These are phyloP conservation scores for Syngnathus scovelli DNA, from an alignment of 2,113 vertebrate species.

Conservation along the genomic window DNA sequence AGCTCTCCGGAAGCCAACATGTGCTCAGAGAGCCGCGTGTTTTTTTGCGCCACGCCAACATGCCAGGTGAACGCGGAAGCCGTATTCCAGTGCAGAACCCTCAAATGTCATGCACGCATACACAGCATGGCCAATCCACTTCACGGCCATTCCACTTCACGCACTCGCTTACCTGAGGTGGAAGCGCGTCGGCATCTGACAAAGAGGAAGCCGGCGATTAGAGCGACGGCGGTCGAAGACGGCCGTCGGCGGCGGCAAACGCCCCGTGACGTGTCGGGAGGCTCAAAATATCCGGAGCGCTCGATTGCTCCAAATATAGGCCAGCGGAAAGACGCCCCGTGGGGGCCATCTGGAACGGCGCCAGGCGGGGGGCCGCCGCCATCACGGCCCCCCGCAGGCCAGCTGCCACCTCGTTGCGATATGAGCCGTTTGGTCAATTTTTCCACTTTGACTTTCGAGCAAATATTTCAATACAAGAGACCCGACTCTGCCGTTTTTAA, in stretches of 20 bases:
- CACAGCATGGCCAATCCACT: too few species aligned
- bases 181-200: background rate
- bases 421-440: too few species aligned
- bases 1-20: too few species aligned
- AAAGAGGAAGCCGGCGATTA: constrained; percentile 15
- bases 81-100: too few species aligned
- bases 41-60: background rate
- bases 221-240: background rate
- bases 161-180: background rate
- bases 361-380: constrained; percentile 3
- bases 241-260: background rate
- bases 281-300: constrained; percentile 20
- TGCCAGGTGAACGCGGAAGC: too few species aligned
- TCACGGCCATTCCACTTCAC: background rate
- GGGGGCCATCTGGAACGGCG: background rate
- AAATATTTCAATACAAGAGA: too few species aligned
- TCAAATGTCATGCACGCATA: too few species aligned
- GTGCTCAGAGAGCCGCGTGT: too few species aligned
- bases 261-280: constrained; percentile 12
- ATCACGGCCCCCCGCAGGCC: background rate
- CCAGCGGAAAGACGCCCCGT: background rate
- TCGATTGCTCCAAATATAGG: constrained; percentile 18
- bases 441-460: too few species aligned
- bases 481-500: too few species aligned
- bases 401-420: background rate